Evolutionary conservation across 2,888 invertebrate species (phyloP).

Genomic region (Carterocephalus palaemon): DNA sequence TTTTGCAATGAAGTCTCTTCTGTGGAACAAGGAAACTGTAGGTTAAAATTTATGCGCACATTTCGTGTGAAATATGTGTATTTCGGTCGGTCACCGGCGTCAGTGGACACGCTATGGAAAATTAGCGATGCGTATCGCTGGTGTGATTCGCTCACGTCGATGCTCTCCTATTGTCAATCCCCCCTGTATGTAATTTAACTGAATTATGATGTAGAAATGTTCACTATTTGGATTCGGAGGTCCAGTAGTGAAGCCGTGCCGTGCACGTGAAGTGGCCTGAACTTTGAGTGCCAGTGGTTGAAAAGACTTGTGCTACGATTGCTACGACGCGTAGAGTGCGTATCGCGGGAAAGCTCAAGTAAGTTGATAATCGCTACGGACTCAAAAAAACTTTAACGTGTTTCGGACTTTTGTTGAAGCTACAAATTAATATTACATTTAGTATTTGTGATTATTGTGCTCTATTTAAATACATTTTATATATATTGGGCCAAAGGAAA

Average conservation of each 20-base stretch:
- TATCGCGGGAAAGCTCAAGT: constrained; percentile 53
- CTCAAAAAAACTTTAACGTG: neutral
- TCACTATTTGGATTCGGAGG: constrained; percentile 71
- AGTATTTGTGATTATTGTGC: no score
- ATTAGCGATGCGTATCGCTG: constrained; percentile 73
- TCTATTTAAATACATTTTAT: no score
- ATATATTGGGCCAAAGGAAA: no score
- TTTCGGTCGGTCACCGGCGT: constrained; percentile 59
- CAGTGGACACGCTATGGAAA: constrained; percentile 63
- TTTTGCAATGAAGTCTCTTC: no score
- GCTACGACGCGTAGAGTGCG: constrained; percentile 56
- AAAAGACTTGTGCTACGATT: constrained; percentile 38
- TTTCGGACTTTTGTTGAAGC: no score
- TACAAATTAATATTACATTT: no score
- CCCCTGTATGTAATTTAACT: constrained; percentile 75
- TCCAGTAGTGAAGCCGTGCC: constrained; percentile 59
- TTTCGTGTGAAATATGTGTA: constrained; percentile 52
- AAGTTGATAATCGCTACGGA: constrained; percentile 37
- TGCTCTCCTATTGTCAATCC: constrained; percentile 74
- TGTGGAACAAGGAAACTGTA: no score
- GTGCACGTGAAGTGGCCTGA: constrained; percentile 38
- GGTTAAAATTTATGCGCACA: neutral
- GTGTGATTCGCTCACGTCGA: constrained; percentile 77
- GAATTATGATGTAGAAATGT: constrained; percentile 73
- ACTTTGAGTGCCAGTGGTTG: constrained; percentile 45